Evolutionary conservation across 2,888 invertebrate genomes (phyloP).

Genomic region (Cephus runcator): DNA sequence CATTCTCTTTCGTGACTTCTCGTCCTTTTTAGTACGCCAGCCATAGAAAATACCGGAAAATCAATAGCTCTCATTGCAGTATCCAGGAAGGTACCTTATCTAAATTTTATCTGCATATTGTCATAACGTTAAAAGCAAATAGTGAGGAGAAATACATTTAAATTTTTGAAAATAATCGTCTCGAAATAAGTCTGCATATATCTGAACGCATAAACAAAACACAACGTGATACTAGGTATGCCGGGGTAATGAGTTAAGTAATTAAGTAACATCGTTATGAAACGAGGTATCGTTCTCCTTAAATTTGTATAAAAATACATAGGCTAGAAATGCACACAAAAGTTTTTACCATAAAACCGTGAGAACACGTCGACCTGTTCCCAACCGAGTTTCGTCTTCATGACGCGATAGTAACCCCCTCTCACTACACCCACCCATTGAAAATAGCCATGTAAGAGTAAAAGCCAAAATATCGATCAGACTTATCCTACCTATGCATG

Average conservation of each 20-base stretch:
- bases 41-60: not conserved
- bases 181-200: not conserved
- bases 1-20: not conserved
- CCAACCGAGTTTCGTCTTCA: not conserved
- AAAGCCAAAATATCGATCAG: conserved; percentile 2
- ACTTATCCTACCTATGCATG: conserved; percentile 54
- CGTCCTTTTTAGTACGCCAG: not conserved
- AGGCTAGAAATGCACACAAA: not conserved
- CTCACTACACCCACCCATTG: not conserved
- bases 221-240: not conserved
- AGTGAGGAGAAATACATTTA: not conserved
- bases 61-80: not conserved
- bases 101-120: not conserved
- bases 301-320: not conserved
- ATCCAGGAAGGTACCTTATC: not conserved
- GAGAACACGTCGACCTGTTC: not conserved
- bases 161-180: not conserved
- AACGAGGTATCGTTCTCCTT: not conserved
- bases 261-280: not conserved
- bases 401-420: not conserved
- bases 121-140: not conserved
- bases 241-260: not conserved
- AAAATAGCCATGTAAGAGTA: not conserved
- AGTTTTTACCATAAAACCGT: not conserved
- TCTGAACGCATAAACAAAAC: not conserved